phyloP scores from a whole-genome alignment of 2,888 invertebrate genomes.

The Perizoma affinitatum region DNA sequence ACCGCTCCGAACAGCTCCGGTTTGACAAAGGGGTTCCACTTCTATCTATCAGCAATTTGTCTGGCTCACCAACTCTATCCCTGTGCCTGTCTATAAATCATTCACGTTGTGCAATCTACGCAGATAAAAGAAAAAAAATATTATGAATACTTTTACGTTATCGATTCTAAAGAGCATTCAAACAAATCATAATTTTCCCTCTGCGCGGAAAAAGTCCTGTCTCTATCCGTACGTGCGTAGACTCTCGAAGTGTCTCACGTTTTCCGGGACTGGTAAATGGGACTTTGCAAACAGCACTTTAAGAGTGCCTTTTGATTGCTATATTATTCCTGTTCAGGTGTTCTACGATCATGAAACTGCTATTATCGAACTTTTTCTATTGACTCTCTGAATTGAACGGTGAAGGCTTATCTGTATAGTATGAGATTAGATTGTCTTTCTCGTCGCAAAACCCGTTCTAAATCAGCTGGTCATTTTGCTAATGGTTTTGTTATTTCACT shows the following conservation, averaged over 20 bases:
- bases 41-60: slow-evolving; percentile 61
- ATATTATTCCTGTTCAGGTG: slow-evolving; percentile 53
- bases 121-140: slow-evolving; percentile 46
- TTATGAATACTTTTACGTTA: slow-evolving; percentile 54
- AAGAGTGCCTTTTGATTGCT: slow-evolving; percentile 61
- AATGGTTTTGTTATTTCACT: background rate
- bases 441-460: slow-evolving; percentile 3
- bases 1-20: no score
- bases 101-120: slow-evolving; percentile 63
- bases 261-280: slow-evolving; percentile 54
- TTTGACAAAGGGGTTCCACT: slow-evolving; percentile 57
- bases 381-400: slow-evolving; percentile 53
- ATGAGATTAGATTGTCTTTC: slow-evolving; percentile 10
- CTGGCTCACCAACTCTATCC: slow-evolving; percentile 69
- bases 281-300: slow-evolving; percentile 62
- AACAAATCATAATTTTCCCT: slow-evolving; percentile 59
- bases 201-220: slow-evolving; percentile 53
- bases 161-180: slow-evolving; percentile 59
- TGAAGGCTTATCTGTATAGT: slow-evolving; percentile 39
- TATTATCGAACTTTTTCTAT: slow-evolving; percentile 53
- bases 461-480: slow-evolving; percentile 12
- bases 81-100: slow-evolving; percentile 61
- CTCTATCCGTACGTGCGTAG: slow-evolving; percentile 58
- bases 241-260: slow-evolving; percentile 60
- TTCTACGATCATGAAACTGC: slow-evolving; percentile 54